phyloP scores from a whole-genome alignment of 2,113 vertebrate species.

The Pitta sordida region DNA sequence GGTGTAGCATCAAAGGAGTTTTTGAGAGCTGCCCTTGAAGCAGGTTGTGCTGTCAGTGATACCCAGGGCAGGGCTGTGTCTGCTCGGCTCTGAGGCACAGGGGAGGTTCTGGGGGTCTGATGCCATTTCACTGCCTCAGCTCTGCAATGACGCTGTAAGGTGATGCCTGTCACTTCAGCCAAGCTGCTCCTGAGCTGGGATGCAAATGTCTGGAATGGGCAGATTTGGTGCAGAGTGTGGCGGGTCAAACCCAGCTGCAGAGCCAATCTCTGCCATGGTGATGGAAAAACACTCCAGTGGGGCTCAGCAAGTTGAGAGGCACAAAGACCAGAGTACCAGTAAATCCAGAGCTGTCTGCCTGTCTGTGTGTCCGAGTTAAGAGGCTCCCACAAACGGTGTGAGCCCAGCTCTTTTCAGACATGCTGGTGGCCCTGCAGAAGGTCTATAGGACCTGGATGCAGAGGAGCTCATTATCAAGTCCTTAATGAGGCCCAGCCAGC shows the following conservation, averaged over 20 bases:
- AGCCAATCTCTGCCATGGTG: neutral
- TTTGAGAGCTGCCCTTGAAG: neutral
- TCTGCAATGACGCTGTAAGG: neutral
- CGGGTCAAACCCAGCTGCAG: neutral
- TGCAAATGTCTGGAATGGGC: neutral
- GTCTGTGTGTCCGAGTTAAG: neutral
- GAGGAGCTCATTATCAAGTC: neutral
- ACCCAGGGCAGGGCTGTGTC: neutral
- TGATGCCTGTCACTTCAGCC: neutral
- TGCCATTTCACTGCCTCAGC: neutral
- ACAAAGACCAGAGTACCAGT: neutral
- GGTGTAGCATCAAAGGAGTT: neutral
- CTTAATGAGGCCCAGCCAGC: neutral
- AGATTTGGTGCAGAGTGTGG: neutral
- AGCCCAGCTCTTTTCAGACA: neutral
- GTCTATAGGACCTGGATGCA: neutral
- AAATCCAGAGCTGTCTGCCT: neutral
- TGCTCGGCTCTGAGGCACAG: neutral
- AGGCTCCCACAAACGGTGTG: neutral
- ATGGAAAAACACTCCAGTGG: neutral
- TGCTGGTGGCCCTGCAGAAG: neutral
- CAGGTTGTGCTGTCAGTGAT: neutral
- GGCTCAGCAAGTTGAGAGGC: neutral
- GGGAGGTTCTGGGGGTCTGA: neutral
- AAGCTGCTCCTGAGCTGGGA: neutral